Conservation (phyloP, 2,113 vertebrate genomes). For the Amblyopsis rosae region DNA sequence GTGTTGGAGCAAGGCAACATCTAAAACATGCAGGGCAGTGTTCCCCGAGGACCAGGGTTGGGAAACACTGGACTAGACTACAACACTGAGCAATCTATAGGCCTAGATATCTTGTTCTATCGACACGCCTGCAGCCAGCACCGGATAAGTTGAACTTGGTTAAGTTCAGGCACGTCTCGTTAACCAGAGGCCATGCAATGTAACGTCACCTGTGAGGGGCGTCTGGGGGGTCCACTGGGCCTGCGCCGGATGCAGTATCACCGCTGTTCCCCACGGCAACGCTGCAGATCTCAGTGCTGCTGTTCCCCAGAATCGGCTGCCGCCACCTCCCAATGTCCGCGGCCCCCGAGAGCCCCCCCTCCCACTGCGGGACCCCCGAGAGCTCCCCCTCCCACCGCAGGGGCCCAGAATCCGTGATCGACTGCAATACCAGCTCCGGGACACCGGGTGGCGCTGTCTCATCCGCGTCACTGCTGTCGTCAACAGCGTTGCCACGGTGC, state of each 20-base stretch:
- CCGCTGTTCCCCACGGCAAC: constrained; percentile 34
- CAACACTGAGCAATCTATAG: too few species aligned
- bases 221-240: constrained; percentile 42
- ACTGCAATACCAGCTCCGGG: constrained; percentile 58
- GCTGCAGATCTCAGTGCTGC: constrained; percentile 22
- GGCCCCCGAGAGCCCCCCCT: constrained; percentile 37
- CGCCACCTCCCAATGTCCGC: constrained; percentile 57
- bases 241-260: constrained; percentile 24
- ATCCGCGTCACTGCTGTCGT: constrained; percentile 51
- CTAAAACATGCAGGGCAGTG: too few species aligned
- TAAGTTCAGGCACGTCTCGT: too few species aligned
- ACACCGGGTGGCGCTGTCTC: constrained; percentile 49
- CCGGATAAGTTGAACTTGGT: too few species aligned
- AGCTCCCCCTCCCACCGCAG: constrained; percentile 54
- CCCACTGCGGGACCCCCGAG: constrained; percentile 37
- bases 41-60: too few species aligned
- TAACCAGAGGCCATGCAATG: too few species aligned
- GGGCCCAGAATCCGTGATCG: constrained; percentile 53
- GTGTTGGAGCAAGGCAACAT: too few species aligned
- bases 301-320: constrained; percentile 25
- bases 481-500: constrained; percentile 36
- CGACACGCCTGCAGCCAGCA: too few species aligned
- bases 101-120: too few species aligned
- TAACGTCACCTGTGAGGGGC: constrained; percentile 51
- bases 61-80: too few species aligned